Evolutionary conservation across 2,113 vertebrate species (phyloP).

Genomic region (Chaetorhynchus papuensis): DNA sequence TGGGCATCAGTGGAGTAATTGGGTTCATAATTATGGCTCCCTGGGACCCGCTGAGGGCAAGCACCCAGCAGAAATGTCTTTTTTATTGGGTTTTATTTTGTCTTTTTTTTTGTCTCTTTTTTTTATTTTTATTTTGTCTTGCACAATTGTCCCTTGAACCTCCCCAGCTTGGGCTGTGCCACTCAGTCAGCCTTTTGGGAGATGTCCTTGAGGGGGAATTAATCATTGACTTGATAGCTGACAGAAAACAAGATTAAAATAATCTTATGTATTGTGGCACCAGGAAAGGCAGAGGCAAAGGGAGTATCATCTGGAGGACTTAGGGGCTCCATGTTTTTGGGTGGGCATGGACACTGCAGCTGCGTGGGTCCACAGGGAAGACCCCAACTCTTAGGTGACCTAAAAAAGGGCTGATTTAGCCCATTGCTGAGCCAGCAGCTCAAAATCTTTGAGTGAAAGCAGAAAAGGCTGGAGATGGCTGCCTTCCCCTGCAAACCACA

Average conservation of each 20-base stretch:
- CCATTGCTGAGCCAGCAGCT: neutral
- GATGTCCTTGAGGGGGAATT: neutral
- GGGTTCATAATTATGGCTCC: neutral
- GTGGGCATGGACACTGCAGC: neutral
- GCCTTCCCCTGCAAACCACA: neutral
- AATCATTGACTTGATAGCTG: slow-evolving; percentile 24
- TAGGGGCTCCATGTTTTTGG: too few species aligned
- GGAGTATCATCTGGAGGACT: neutral
- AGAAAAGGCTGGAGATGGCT: neutral
- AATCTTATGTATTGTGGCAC: neutral
- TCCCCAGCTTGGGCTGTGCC: fast-evolving
- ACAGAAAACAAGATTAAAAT: neutral
- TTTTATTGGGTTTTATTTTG: neutral
- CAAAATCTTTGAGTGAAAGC: neutral
- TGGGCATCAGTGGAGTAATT: neutral
- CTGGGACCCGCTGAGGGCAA: neutral
- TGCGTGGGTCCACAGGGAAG: fast-evolving
- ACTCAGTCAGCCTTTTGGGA: neutral
- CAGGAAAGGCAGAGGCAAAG: neutral
- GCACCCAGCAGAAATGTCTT: neutral
- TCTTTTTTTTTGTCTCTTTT: neutral
- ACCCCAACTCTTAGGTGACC: neutral
- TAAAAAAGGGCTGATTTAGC: neutral
- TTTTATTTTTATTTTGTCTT: neutral
- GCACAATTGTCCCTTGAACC: neutral